A percentile compares a stretch with the other conserved stretches of the same genome.
Evolutionary conservation across 2,888 invertebrate genomes (phyloP).

Genomic region (Melanotus villosus): DNA sequence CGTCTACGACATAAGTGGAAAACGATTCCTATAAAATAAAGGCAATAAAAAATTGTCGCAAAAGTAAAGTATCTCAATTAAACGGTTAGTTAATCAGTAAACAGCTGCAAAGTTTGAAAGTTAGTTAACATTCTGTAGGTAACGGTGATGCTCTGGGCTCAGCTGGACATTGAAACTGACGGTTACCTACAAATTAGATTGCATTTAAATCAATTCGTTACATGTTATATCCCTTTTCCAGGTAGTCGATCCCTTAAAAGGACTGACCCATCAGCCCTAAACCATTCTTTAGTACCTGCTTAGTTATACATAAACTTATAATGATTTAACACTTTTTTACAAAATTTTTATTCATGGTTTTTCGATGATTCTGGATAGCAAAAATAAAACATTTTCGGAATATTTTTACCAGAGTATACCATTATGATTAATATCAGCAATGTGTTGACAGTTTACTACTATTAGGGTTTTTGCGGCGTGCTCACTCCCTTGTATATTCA

Average conservation of each 20-base stretch:
- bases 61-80: no score
- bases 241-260: constrained; percentile 60
- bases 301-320: no score
- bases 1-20: no score
- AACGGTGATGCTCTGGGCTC: no score
- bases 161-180: constrained; percentile 3
- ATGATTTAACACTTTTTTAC: no score
- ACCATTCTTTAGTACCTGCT: not conserved
- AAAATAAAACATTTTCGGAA: not conserved
- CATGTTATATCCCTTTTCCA: constrained; percentile 62
- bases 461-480: constrained; percentile 69
- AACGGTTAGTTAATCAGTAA: no score
- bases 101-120: no score
- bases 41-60: no score
- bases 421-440: constrained; percentile 68
- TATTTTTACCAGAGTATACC: constrained; percentile 19
- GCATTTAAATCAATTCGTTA: constrained; percentile 56
- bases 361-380: no score
- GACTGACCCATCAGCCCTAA: constrained; percentile 32
- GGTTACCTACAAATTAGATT: constrained; percentile 11
- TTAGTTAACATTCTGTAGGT: no score
- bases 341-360: no score
- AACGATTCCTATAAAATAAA: no score
- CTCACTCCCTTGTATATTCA: constrained; percentile 67
- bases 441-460: constrained; percentile 69